Conservation (phyloP, 2,113 vertebrate genomes). For the Podarcis raffonei region DNA sequence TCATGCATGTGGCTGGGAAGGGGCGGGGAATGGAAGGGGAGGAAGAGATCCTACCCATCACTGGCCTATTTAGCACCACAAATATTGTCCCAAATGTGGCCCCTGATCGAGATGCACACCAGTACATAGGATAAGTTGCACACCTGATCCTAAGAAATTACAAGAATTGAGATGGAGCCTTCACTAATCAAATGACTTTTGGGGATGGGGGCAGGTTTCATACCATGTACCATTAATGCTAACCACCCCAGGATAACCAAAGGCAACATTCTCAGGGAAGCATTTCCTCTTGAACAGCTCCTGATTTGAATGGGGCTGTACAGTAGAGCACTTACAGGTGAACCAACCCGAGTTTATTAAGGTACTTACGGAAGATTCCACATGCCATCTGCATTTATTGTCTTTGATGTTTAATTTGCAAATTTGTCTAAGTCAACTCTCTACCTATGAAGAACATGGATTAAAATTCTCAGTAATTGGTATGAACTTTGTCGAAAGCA, state of each 20-base stretch:
- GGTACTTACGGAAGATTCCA: neutral
- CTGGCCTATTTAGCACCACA: no score
- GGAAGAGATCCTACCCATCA: no score
- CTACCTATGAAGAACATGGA: neutral
- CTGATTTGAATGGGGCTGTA: neutral
- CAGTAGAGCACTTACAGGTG: neutral
- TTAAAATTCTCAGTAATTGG: neutral
- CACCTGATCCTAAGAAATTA: neutral
- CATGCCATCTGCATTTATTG: neutral
- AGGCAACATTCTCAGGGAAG: neutral
- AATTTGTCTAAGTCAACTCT: neutral
- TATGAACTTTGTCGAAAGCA: neutral
- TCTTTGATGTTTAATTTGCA: neutral
- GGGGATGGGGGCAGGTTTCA: neutral
- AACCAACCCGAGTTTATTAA: neutral
- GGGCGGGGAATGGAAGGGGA: no score
- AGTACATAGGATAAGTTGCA: neutral
- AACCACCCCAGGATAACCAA: neutral
- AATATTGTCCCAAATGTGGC: no score
- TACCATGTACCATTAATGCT: neutral
- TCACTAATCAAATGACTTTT: neutral
- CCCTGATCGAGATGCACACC: neutral
- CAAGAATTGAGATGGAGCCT: neutral
- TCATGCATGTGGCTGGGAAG: no score
- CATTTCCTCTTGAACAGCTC: neutral